Conservation (phyloP, 1,140 invertebrate genomes). For the Heliconius hewitsoni region DNA sequence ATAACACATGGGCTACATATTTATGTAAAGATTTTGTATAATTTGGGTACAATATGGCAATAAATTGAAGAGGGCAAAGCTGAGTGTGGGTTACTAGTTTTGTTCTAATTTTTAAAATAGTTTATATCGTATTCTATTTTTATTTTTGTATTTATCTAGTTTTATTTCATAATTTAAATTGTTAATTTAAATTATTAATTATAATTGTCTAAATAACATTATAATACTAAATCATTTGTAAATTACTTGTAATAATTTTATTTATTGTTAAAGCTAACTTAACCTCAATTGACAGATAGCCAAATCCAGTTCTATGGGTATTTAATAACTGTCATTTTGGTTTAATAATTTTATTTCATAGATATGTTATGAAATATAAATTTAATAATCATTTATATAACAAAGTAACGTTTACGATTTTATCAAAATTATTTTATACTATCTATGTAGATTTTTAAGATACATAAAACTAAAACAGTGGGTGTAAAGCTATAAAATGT, state of each 20-base stretch:
- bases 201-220: neutral
- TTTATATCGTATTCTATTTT: too few relatives aligned
- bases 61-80: too few relatives aligned
- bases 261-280: neutral
- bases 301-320: neutral
- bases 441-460: too few relatives aligned
- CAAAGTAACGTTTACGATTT: neutral
- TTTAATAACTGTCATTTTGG: neutral
- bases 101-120: too few relatives aligned
- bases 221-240: neutral
- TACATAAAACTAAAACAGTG: neutral
- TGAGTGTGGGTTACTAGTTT: too few relatives aligned
- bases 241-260: neutral
- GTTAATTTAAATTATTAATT: neutral
- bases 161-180: neutral
- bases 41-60: too few relatives aligned
- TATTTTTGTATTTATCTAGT: too few relatives aligned
- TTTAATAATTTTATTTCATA: neutral
- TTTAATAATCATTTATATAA: neutral
- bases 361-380: neutral
- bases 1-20: too few relatives aligned
- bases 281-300: neutral
- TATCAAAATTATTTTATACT: neutral
- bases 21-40: too few relatives aligned
- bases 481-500: slow-evolving; percentile 3